phyloP scores from a whole-genome alignment of 2,113 vertebrate genomes.

The Sinocyclocheilus grahami region DNA sequence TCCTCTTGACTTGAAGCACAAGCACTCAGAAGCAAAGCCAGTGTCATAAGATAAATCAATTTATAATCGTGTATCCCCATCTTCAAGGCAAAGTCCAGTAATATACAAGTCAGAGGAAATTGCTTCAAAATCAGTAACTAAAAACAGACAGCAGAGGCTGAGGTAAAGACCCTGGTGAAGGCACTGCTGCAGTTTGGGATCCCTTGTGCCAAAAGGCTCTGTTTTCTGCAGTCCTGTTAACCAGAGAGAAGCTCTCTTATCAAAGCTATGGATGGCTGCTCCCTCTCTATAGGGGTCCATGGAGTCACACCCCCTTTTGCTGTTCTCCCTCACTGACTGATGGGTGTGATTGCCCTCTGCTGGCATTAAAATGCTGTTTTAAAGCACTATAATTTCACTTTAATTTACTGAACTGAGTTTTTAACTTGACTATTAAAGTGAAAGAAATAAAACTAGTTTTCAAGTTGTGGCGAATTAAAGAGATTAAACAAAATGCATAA shows the following conservation, averaged over 20 bases:
- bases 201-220: conserved; percentile 59
- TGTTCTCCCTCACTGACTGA: conserved; percentile 2
- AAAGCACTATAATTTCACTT: background rate
- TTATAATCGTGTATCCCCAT: conserved; percentile 39
- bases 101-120: conserved; percentile 1
- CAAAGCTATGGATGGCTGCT: conserved; percentile 69
- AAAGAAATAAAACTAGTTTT: background rate
- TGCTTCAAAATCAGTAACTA: background rate
- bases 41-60: conserved; percentile 28
- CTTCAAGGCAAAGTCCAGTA: conserved; percentile 28
- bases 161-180: conserved; percentile 16
- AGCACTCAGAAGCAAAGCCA: conserved; percentile 41
- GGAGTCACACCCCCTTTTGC: conserved; percentile 45
- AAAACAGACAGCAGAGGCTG: conserved; percentile 12
- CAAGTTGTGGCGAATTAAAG: background rate
- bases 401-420: background rate
- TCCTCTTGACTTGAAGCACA: conserved; percentile 38
- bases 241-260: conserved; percentile 69
- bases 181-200: conserved; percentile 39
- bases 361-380: conserved; percentile 28
- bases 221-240: conserved; percentile 55
- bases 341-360: conserved; percentile 50
- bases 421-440: no score
- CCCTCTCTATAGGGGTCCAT: conserved; percentile 60
- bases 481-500: background rate